A percentile compares a stretch with the other conserved stretches of the same genome.
phyloP scores from a whole-genome alignment of 2,888 invertebrate species.

The Dromius quadrimaculatus region DNA sequence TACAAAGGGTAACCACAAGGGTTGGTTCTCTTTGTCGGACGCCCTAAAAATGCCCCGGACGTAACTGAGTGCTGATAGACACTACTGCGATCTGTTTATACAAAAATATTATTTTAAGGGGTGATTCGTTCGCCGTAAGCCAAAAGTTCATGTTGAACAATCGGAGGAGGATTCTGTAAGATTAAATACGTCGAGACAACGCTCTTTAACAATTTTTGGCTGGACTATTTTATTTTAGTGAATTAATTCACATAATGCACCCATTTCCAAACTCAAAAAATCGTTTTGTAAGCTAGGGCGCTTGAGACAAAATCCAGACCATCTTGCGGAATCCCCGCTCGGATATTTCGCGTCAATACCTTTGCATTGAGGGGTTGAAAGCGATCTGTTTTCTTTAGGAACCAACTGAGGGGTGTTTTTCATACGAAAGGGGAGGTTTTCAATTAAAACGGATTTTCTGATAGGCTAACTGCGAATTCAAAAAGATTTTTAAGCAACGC shows the following conservation, averaged over 20 bases:
- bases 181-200: not conserved
- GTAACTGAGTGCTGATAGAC: not conserved
- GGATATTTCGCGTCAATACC: constrained; percentile 8
- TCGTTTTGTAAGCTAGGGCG: no score
- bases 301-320: no score
- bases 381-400: constrained; percentile 27
- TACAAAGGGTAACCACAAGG: not conserved
- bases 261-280: no score
- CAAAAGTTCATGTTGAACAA: not conserved
- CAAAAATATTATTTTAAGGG: constrained; percentile 29
- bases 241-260: no score
- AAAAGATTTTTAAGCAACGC: not conserved
- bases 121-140: constrained; percentile 11
- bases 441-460: constrained; percentile 13
- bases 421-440: not conserved
- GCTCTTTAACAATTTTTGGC: no score
- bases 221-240: no score
- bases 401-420: not conserved
- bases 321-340: not conserved
- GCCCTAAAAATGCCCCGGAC: not conserved
- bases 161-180: not conserved
- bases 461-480: not conserved
- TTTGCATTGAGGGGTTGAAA: constrained; percentile 8
- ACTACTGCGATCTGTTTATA: constrained; percentile 20
- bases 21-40: no score